A percentile compares a stretch with the other conserved stretches of the same genome.
Evolutionary conservation across 2,797 vertebrate species (phyloP).

Genomic region (Bradypus variegatus): DNA sequence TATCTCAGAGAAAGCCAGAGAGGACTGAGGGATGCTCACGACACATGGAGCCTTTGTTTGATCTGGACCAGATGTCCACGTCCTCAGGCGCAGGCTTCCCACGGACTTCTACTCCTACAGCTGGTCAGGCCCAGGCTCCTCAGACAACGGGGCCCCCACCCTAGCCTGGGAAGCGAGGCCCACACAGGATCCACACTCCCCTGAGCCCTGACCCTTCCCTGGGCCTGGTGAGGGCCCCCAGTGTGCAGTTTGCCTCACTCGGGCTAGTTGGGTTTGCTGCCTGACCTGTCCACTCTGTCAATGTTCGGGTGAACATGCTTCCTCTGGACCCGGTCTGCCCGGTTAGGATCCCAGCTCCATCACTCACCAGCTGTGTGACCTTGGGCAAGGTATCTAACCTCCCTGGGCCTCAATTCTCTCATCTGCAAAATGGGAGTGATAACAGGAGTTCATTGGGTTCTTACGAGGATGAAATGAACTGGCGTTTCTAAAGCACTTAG

Average conservation of each 20-base stretch:
- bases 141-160: background rate
- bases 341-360: background rate
- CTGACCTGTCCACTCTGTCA: rapidly evolving
- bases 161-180: background rate
- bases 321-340: background rate
- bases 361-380: background rate
- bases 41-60: no score
- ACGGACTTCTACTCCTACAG: background rate
- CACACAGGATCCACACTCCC: background rate
- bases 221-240: background rate
- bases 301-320: rapidly evolving
- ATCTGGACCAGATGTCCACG: background rate
- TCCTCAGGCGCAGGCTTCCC: background rate
- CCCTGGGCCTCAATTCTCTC: background rate
- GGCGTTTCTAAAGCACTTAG: background rate
- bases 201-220: background rate
- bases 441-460: background rate
- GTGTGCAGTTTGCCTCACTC: background rate
- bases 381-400: no score
- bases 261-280: background rate
- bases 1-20: rapidly evolving
- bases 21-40: rapidly evolving
- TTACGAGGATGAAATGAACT: background rate
- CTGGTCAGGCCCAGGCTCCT: background rate
- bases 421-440: background rate